A percentile compares a stretch with the other conserved stretches of the same genome.
Evolutionary conservation across 2,113 vertebrate species (phyloP).

Genomic region (Ameiurus melas): DNA sequence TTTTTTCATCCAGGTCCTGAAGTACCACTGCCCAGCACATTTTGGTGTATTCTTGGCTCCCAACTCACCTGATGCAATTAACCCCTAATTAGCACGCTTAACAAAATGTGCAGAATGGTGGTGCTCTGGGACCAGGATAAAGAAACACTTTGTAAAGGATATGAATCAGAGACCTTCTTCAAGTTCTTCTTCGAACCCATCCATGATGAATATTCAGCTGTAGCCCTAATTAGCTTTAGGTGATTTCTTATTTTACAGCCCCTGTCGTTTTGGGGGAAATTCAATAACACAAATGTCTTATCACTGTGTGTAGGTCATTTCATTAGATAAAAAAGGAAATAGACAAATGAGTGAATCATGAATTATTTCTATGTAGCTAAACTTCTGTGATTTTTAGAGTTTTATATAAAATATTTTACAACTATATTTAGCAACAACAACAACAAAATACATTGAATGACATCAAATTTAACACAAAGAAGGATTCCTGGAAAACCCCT

Average conservation of each 20-base stretch:
- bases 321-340: neutral
- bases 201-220: neutral
- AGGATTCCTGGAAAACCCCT: neutral
- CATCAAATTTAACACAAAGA: neutral
- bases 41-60: neutral
- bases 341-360: neutral
- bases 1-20: neutral
- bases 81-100: neutral
- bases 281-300: neutral
- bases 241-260: neutral
- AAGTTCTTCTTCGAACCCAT: neutral
- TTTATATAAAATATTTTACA: neutral
- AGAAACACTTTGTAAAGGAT: slow-evolving; percentile 10
- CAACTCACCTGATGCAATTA: neutral
- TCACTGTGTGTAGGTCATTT: neutral
- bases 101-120: neutral
- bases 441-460: neutral
- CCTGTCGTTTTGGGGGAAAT: neutral
- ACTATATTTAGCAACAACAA: neutral
- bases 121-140: neutral
- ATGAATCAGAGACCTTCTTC: slow-evolving; percentile 26
- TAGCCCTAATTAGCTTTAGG: neutral
- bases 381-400: too few relatives aligned
- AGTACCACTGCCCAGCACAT: neutral
- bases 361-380: neutral